Conservation (phyloP, 2,113 vertebrate species). For the Limanda limanda region DNA sequence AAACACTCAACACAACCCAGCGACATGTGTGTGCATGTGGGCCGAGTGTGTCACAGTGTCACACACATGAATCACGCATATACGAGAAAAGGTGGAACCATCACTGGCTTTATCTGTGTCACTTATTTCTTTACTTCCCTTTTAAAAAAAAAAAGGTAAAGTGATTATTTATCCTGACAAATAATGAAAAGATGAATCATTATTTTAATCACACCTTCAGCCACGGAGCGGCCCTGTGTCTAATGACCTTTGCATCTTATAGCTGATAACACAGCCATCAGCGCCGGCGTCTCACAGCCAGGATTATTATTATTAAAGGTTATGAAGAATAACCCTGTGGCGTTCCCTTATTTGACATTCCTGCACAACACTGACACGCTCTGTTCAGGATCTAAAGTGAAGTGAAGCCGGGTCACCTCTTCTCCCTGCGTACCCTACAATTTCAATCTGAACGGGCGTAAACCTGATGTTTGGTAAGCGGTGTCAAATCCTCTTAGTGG, state of each 20-base stretch:
- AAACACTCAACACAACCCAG: slow-evolving; percentile 21
- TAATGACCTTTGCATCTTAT: slow-evolving; percentile 40
- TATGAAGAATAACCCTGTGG: slow-evolving; percentile 34
- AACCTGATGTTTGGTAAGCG: slow-evolving; percentile 45
- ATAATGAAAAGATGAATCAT: slow-evolving; percentile 44
- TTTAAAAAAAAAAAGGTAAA: slow-evolving; percentile 15
- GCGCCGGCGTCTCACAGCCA: slow-evolving; percentile 12
- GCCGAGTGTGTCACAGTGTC: slow-evolving; percentile 13
- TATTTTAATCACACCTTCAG: slow-evolving; percentile 42
- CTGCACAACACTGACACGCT: background rate
- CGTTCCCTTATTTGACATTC: slow-evolving; percentile 15
- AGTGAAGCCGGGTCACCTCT: slow-evolving; percentile 19
- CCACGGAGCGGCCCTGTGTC: slow-evolving; percentile 10
- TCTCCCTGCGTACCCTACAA: slow-evolving; percentile 8
- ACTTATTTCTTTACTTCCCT: slow-evolving; percentile 18
- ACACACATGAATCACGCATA: slow-evolving; percentile 31
- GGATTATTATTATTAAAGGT: slow-evolving; percentile 55
- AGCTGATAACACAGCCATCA: slow-evolving; percentile 24
- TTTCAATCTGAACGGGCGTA: slow-evolving; percentile 21
- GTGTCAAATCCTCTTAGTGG: slow-evolving; percentile 61
- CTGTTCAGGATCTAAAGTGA: slow-evolving; percentile 16
- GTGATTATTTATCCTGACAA: slow-evolving; percentile 36
- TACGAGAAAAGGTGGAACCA: slow-evolving; percentile 5
- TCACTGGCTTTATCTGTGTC: slow-evolving; percentile 14
- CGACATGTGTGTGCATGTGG: slow-evolving; percentile 28